Evolutionary conservation across 2,797 vertebrate species (phyloP).

Genomic region (Staurois parvus): DNA sequence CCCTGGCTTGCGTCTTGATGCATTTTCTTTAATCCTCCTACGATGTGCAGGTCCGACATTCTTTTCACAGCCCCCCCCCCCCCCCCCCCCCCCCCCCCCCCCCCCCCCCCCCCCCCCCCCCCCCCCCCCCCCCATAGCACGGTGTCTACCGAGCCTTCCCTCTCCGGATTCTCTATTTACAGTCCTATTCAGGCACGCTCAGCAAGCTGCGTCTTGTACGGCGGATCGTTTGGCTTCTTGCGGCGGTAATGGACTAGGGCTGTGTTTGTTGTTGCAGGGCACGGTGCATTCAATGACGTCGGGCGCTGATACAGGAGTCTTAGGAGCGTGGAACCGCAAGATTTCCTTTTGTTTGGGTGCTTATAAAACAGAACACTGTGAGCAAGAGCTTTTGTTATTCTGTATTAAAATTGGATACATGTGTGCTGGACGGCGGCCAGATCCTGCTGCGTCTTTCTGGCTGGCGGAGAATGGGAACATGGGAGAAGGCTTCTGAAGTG

Average conservation of each 20-base stretch:
- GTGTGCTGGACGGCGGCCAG: conserved; percentile 13
- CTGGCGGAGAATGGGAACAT: not conserved
- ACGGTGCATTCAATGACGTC: not conserved
- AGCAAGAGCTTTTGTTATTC: not conserved
- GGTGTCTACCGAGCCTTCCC: not conserved
- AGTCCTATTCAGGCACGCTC: not conserved
- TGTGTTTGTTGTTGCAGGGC: not conserved
- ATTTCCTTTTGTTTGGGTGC: conserved; percentile 13
- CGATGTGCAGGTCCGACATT: not conserved
- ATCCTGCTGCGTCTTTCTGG: not conserved
- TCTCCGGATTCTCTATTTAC: not conserved
- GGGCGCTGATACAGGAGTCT: conserved; percentile 13
- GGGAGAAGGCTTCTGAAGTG: not conserved
- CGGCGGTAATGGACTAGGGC: not conserved
- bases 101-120: too few species aligned
- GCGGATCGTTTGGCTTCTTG: not conserved
- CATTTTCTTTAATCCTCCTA: too few species aligned
- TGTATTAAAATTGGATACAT: conserved; percentile 13
- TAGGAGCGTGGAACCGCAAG: conserved; percentile 11
- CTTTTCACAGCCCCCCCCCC: not conserved
- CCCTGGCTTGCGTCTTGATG: too few species aligned
- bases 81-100: too few species aligned
- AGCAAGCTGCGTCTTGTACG: conserved; percentile 5
- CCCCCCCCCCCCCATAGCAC: too few species aligned
- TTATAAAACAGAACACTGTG: not conserved